phyloP scores from a whole-genome alignment of 2,113 vertebrate species.

The Neomonachus schauinslandi region DNA sequence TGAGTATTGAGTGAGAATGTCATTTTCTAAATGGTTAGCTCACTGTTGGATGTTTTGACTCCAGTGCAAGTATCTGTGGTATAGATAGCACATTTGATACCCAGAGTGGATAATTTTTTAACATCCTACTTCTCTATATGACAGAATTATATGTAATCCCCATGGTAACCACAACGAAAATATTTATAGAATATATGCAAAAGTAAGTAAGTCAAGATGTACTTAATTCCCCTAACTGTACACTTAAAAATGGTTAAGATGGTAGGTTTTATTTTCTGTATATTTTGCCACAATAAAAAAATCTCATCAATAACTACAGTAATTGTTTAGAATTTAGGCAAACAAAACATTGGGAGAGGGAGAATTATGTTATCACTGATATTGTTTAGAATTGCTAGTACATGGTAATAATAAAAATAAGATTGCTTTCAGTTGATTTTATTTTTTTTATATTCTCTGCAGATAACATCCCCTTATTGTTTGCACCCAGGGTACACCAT shows the following conservation, averaged over 20 bases:
- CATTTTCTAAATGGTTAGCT: slow-evolving; percentile 9
- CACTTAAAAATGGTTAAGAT: background rate
- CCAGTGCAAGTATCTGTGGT: background rate
- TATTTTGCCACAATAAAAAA: background rate
- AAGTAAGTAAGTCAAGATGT: background rate
- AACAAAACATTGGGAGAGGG: background rate
- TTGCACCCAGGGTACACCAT: background rate
- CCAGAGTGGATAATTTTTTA: background rate
- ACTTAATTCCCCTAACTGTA: background rate
- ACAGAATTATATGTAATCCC: slow-evolving; percentile 12
- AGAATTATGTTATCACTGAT: background rate
- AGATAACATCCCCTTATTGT: background rate
- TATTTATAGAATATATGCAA: background rate
- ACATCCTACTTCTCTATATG: background rate
- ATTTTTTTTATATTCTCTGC: background rate
- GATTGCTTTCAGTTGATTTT: background rate
- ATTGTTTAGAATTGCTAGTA: background rate
- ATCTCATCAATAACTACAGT: background rate
- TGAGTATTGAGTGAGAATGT: background rate
- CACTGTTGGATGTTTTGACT: background rate
- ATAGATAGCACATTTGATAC: background rate
- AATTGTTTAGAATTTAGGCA: background rate
- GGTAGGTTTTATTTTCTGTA: background rate
- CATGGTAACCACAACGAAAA: background rate
- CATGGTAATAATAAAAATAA: background rate